phyloP scores from a whole-genome alignment of 2,113 vertebrate species.

The Alethe diademata region DNA sequence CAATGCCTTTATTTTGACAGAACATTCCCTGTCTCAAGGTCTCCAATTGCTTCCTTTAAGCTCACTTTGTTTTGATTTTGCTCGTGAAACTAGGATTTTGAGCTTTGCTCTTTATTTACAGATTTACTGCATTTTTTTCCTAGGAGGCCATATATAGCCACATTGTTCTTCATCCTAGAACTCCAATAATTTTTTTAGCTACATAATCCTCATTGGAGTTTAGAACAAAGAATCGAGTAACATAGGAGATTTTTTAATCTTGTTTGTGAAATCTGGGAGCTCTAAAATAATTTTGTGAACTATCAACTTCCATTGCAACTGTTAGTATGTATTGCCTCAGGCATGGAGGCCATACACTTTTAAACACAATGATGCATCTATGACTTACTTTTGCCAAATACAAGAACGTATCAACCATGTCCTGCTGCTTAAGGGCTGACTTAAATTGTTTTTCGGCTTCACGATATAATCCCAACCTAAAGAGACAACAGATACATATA shows the following conservation, averaged over 20 bases:
- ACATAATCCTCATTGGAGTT: neutral
- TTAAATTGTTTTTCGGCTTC: slow-evolving; percentile 97
- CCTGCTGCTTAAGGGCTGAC: slow-evolving; percentile 92
- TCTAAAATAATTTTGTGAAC: neutral
- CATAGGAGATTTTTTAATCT: neutral
- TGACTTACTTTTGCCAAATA: slow-evolving; percentile 93
- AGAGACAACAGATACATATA: neutral
- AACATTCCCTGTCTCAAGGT: neutral
- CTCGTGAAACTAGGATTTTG: slow-evolving; percentile 2
- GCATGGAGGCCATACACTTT: neutral
- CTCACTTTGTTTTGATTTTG: neutral
- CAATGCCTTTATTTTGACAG: neutral
- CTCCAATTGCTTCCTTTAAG: neutral
- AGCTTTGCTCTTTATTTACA: neutral
- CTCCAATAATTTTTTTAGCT: neutral
- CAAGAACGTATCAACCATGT: slow-evolving; percentile 91
- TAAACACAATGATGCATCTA: neutral
- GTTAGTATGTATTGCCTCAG: neutral
- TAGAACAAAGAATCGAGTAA: neutral
- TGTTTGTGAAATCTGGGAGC: neutral
- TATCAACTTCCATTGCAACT: neutral
- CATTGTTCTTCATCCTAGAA: neutral
- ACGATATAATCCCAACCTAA: slow-evolving; percentile 87
- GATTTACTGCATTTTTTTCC: neutral
- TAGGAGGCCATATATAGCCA: neutral